Evolutionary conservation across 2,113 vertebrate genomes (phyloP).

Genomic region (Mesitornis unicolor): DNA sequence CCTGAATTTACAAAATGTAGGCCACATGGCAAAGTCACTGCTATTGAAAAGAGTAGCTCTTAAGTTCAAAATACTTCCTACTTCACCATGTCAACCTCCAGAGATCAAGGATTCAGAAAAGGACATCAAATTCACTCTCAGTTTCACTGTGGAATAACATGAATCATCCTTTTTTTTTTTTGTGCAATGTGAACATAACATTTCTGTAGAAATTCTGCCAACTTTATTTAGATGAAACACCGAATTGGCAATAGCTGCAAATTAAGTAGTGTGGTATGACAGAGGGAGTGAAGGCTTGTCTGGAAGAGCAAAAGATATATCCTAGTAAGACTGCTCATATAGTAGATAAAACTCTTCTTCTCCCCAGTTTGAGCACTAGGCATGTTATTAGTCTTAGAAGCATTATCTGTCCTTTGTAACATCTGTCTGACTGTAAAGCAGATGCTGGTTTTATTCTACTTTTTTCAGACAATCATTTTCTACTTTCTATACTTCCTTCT

Average conservation of each 20-base stretch:
- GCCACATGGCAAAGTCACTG: background rate
- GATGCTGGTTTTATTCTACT: background rate
- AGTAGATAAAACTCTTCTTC: background rate
- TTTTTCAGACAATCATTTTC: conserved; percentile 14
- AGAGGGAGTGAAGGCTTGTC: background rate
- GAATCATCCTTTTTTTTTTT: background rate
- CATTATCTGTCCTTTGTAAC: background rate
- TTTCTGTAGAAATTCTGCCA: background rate
- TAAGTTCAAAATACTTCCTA: background rate
- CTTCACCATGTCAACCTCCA: background rate
- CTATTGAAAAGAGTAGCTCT: background rate
- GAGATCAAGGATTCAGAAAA: background rate
- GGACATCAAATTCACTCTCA: background rate
- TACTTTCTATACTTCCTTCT: background rate
- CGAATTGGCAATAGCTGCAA: background rate
- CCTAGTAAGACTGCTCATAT: background rate
- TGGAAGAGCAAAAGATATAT: background rate
- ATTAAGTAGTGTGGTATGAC: background rate
- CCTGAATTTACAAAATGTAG: background rate
- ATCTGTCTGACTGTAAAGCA: background rate
- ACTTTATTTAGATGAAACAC: background rate
- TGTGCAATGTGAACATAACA: background rate
- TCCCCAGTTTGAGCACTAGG: background rate
- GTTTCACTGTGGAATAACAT: background rate
- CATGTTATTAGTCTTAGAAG: background rate